phyloP scores from a whole-genome alignment of 2,113 vertebrate species.

The Scortum barcoo region DNA sequence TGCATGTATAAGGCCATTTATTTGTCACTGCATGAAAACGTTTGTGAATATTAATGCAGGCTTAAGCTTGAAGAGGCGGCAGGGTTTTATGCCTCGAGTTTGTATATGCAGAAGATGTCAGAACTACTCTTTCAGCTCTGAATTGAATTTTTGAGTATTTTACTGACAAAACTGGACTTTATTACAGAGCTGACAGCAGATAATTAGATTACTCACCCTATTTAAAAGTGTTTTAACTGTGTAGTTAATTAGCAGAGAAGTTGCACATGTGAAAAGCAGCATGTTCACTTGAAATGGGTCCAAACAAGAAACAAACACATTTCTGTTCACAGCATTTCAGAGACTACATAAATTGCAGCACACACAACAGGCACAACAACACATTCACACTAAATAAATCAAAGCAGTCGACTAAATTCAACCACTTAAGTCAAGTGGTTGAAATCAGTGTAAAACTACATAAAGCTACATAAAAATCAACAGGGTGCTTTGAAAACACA shows the following conservation, averaged over 20 bases:
- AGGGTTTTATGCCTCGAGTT: conserved; percentile 8
- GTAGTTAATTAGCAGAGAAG: background rate
- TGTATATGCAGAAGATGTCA: background rate
- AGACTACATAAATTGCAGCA: conserved; percentile 20
- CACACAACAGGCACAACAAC: conserved; percentile 34
- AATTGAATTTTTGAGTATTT: background rate
- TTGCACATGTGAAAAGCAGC: background rate
- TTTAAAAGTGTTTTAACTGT: background rate
- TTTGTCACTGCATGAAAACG: conserved; percentile 10
- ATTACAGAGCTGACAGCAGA: background rate
- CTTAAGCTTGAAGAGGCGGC: conserved; percentile 8
- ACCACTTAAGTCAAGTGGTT: conserved; percentile 36
- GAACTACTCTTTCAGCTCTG: background rate
- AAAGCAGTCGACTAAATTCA: conserved; percentile 29
- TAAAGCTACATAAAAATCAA: conserved; percentile 54
- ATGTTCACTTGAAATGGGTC: background rate
- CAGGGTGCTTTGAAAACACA: conserved; percentile 21
- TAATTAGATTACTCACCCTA: background rate
- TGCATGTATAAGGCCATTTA: background rate
- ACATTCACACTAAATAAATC: conserved; percentile 28
- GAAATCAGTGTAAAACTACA: conserved; percentile 53
- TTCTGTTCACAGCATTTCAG: conserved; percentile 35
- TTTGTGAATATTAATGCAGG: conserved; percentile 1
- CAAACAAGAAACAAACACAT: conserved; percentile 7
- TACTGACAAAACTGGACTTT: background rate